Conservation (phyloP, 2,797 vertebrate species). For the Paramormyrops hopkinsi region DNA sequence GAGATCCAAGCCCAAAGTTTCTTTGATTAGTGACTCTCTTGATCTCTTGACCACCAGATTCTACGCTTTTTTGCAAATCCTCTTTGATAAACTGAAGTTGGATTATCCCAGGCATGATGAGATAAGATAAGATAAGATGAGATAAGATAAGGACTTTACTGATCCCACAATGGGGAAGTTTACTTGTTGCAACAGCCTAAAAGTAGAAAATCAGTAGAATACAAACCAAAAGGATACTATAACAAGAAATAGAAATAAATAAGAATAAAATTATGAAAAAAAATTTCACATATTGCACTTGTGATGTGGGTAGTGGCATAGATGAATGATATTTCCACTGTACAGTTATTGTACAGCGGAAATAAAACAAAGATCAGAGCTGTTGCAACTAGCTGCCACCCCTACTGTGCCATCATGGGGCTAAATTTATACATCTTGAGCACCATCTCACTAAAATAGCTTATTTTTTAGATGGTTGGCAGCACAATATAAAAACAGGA, state of each 20-base stretch:
- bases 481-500: neutral
- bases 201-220: neutral
- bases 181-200: neutral
- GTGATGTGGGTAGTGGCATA: neutral
- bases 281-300: neutral
- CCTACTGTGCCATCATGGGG: no score
- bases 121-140: no score
- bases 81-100: neutral
- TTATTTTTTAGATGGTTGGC: neutral
- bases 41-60: neutral
- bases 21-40: neutral
- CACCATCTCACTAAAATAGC: neutral
- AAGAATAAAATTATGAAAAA: neutral
- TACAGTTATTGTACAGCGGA: neutral
- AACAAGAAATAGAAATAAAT: neutral
- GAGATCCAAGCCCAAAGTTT: neutral
- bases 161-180: neutral
- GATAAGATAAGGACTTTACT: neutral
- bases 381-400: neutral
- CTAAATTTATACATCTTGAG: neutral
- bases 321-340: neutral
- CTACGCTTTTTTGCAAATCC: neutral
- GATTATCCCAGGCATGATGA: neutral
- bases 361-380: neutral
- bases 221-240: neutral